Evolutionary conservation across 2,797 vertebrate genomes (phyloP).

Genomic region (Oreochromis mossambicus): DNA sequence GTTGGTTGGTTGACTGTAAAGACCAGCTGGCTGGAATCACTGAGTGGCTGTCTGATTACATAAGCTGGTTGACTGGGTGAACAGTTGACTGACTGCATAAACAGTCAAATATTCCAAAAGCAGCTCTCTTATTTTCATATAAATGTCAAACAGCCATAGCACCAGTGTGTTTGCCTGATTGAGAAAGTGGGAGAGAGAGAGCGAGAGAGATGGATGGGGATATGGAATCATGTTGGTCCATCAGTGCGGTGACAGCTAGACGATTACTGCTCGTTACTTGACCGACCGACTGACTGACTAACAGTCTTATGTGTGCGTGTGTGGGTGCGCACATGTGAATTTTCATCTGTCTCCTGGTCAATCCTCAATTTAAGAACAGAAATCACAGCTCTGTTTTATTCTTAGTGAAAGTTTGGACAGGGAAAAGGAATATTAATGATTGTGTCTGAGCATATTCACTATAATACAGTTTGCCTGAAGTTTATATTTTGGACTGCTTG

Average conservation of each 20-base stretch:
- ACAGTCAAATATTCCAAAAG: slow-evolving; percentile 29
- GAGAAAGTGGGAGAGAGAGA: neutral
- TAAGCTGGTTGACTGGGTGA: slow-evolving; percentile 45
- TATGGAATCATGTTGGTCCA: slow-evolving; percentile 15
- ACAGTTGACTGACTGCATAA: slow-evolving; percentile 40
- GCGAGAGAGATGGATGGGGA: neutral
- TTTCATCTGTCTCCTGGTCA: neutral
- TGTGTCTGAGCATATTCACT: neutral
- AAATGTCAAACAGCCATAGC: slow-evolving; percentile 51
- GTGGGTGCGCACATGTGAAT: neutral
- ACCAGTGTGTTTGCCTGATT: slow-evolving; percentile 15
- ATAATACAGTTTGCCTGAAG: neutral
- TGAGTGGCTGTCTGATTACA: slow-evolving; percentile 43
- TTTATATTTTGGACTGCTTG: neutral
- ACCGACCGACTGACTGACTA: neutral
- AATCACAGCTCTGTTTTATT: slow-evolving; percentile 19
- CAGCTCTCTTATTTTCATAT: slow-evolving; percentile 30
- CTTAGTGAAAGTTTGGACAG: neutral
- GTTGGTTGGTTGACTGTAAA: slow-evolving; percentile 31
- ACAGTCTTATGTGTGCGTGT: neutral
- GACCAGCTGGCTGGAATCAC: slow-evolving; percentile 25
- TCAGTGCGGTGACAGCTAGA: slow-evolving; percentile 42
- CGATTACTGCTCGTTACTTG: slow-evolving; percentile 47
- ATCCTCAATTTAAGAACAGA: slow-evolving; percentile 8
- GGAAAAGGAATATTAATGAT: neutral